Base-by-base conservation (phyloP, 2,113 vertebrate genomes). In the Austrofundulus limnaeus region DNA sequence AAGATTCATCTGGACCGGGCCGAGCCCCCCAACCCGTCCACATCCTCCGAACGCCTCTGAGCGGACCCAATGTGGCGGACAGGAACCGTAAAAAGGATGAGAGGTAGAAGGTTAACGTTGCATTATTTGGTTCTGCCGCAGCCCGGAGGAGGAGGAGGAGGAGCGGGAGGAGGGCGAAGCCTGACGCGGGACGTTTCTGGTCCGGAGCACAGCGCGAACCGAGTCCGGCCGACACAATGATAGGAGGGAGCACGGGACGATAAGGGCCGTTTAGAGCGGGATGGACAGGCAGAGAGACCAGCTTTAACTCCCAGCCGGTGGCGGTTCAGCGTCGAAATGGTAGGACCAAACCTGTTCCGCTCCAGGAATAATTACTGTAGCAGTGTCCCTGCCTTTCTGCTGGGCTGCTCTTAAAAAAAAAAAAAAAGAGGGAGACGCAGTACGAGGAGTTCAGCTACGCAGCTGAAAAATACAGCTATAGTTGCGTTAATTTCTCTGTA, bases 281-380 rank as follows among this genome's bases (percentile, higher is more conserved):
- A 92, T 92, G 92, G 85, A 75, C 82, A 83, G 82, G 74, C 89
- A 71, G 65, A 89, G 82, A 90, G 76, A 77, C 61, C 70, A 75
- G 87, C 89, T 86, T 64, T 66, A 86, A 86, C 80, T 85, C 83
- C 78, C 64, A 56, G n/a, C n/a, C 70, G 70, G 77, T 81, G 89
- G 88, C 86, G 82, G 85, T 90, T 88, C 86, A 70, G 86, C 88
- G 82, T 81, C 82, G 89, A 91, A 25, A 94, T 94, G 93, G 93
- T 94, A 93, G 81, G 88, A 84, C 71, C 39, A 61, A 66, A 42
- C 70, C 63, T 25, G 54, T 59, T 78, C 72, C 80, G 86, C 88
- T 84, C 69, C 66, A 47, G 14, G 31, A 34, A 34, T 10, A 9
- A 10, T 34, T 68, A 60, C 72, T 66, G 64, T 69, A 67, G 63